These are phyloP conservation scores for Leptodactylus fuscus DNA, from an alignment of 2,113 vertebrate species.

Conservation along the genomic window DNA sequence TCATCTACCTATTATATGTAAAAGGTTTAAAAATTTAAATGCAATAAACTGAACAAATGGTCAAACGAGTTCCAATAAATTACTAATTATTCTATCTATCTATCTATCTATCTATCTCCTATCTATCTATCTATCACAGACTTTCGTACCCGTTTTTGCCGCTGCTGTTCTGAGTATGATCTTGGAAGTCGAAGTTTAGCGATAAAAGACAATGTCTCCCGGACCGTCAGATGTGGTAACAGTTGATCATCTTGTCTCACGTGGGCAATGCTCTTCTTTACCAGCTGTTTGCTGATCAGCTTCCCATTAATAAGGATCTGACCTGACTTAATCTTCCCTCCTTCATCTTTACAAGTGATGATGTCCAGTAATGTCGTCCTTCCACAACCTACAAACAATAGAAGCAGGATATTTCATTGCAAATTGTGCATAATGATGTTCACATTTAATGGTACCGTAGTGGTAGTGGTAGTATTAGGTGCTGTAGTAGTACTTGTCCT, in stretches of 20 bases:
- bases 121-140: neutral
- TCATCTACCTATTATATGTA: slow-evolving; percentile 83
- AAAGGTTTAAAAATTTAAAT: neutral
- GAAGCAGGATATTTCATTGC: too few species aligned
- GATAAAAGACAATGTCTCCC: slow-evolving; percentile 88
- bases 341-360: slow-evolving; percentile 86
- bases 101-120: neutral
- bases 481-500: too few species aligned
- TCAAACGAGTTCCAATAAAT: too few species aligned
- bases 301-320: slow-evolving; percentile 86
- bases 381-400: slow-evolving; percentile 78
- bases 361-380: slow-evolving; percentile 90
- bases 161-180: slow-evolving; percentile 85
- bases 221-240: slow-evolving; percentile 90
- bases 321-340: slow-evolving; percentile 82
- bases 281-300: slow-evolving; percentile 80
- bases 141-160: slow-evolving; percentile 83
- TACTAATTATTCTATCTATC: neutral
- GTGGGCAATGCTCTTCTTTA: slow-evolving; percentile 88
- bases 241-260: slow-evolving; percentile 92
- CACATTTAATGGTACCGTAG: too few species aligned
- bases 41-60: too few species aligned
- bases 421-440: too few species aligned
- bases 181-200: slow-evolving; percentile 90
- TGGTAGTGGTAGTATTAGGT: too few species aligned